Evolutionary conservation across 2,888 invertebrate genomes (phyloP), one percentile per base, ranked within the genome.

Genomic region (Drosophila fulvimacula): DNA sequence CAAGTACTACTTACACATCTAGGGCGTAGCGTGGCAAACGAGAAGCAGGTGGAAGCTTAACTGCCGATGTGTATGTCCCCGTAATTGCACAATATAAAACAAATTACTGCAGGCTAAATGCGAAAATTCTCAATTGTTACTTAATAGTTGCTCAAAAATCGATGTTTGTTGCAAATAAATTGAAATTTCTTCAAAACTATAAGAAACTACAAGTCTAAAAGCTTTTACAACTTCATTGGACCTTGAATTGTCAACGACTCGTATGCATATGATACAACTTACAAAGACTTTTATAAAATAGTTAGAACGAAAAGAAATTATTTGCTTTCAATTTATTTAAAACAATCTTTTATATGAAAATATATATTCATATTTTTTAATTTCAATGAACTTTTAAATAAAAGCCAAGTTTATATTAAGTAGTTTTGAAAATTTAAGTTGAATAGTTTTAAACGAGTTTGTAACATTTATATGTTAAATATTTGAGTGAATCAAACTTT

Each of bases 91-190:
- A 27, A 21, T 19, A 48, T 30, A 60, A 57, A 60, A 53, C 48
- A 68, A 68, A 68, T 68, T 55, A 39, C 57, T 67, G 57, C 65
- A 55, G 68, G 24, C 65, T 5, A 30, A 36, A 30, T 42, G 2
- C 34, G 13, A 32, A 53, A 38, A 36, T 15, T 36, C 27, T 13
- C 56, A 55, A 68, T 68, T 68, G 38, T 34, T 38, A 32, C n/a
- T n/a, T 55, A 46, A 21, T 21, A 44, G 67, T 44, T 38, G 39
- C 30, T 30, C 1, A 15, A 17, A 6, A 5, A 19, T 11, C 5
- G 15, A n/a, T 19, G 15, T 21, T 30, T 52, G 36, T 17, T 7
- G 24, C 4, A 52, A 21, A 52, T 52, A 38, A 24, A 24, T 27
- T 24, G n/a, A n/a, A n/a, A 17, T 38, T 36, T n/a, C n/a, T 6